Evolutionary conservation across 1,140 invertebrate genomes (phyloP).

Genomic region (Bacillus rossius): DNA sequence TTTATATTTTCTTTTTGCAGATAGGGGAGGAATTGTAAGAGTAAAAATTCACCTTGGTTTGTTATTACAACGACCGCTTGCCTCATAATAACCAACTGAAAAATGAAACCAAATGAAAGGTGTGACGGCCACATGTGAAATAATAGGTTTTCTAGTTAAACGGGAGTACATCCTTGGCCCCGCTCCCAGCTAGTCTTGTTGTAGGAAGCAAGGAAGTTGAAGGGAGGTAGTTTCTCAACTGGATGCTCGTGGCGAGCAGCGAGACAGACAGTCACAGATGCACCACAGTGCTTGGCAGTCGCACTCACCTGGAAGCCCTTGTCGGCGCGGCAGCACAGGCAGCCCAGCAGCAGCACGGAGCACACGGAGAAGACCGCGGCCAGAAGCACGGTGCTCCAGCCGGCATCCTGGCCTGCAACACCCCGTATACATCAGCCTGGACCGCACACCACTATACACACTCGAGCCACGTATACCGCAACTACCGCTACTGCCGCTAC

Average conservation of each 20-base stretch:
- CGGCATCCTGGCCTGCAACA: neutral
- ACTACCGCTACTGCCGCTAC: too few relatives aligned
- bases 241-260: neutral
- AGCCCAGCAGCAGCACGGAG: neutral
- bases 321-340: slow-evolving; percentile 4
- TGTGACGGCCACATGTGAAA: neutral
- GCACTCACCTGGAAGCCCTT: slow-evolving; percentile 9
- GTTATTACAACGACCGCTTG: too few relatives aligned
- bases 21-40: too few relatives aligned
- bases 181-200: neutral
- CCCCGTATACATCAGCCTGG: too few relatives aligned
- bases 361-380: neutral
- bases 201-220: neutral
- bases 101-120: neutral
- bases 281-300: neutral
- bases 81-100: too few relatives aligned
- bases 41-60: too few relatives aligned
- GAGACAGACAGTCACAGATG: neutral
- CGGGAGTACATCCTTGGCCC: neutral
- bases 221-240: neutral
- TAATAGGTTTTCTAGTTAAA: neutral
- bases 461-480: too few relatives aligned
- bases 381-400: neutral
- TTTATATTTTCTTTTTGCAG: too few relatives aligned
- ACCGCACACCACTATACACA: too few relatives aligned